Conservation (phyloP, 2,797 vertebrate species). For the Silurus lanzhouensis region DNA sequence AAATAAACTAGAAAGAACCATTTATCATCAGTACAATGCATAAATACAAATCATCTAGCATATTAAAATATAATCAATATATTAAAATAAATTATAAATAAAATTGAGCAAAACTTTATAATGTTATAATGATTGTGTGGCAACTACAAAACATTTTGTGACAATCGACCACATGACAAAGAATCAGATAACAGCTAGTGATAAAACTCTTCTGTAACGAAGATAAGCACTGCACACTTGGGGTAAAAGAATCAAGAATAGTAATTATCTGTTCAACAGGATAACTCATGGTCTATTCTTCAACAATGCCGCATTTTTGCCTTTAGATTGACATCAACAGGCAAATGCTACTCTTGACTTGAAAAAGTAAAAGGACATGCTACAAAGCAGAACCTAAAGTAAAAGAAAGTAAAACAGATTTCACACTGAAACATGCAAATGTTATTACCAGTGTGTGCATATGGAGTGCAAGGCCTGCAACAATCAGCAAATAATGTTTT, state of each 20-base stretch:
- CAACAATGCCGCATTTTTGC: background rate
- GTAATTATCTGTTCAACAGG: background rate
- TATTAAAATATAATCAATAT: background rate
- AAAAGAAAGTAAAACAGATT: constrained; percentile 18
- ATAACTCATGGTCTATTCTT: background rate
- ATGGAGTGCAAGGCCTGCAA: constrained; percentile 14
- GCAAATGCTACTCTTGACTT: background rate
- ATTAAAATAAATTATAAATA: too few species aligned
- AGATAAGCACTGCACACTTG: background rate
- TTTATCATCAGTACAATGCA: background rate
- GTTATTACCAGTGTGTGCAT: constrained; percentile 15
- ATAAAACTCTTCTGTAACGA: background rate
- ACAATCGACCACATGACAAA: background rate
- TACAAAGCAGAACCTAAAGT: background rate
- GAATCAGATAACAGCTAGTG: background rate
- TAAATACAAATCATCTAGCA: background rate
- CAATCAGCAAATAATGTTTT: background rate
- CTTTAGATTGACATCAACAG: background rate
- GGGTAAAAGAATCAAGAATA: background rate
- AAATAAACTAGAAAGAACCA: background rate
- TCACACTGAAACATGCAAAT: constrained; percentile 44
- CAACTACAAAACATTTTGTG: background rate
- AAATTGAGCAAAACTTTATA: background rate
- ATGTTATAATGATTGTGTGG: background rate
- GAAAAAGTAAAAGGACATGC: background rate